These are phyloP conservation scores for Oplegnathus fasciatus DNA, from an alignment of 2,113 vertebrate genomes.

Conservation along the genomic window DNA sequence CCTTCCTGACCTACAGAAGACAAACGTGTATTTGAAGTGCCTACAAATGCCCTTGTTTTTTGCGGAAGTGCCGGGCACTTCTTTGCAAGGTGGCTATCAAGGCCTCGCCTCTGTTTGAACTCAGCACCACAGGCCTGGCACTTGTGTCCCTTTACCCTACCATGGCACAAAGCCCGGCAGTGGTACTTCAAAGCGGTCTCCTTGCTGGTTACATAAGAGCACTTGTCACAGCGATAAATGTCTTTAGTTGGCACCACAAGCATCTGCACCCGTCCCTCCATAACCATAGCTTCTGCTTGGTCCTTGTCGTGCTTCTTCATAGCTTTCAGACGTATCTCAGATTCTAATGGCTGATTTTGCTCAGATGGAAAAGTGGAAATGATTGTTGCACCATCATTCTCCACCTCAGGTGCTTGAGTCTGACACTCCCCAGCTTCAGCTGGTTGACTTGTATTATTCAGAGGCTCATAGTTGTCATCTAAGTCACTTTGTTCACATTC, in stretches of 20 bases:
- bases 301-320: constrained; percentile 92
- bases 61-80: constrained; percentile 86
- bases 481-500: constrained; percentile 54
- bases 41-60: constrained; percentile 75
- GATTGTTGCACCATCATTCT: neutral
- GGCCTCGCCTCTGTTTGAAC: constrained; percentile 92
- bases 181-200: constrained; percentile 87
- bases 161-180: constrained; percentile 84
- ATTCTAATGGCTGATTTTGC: constrained; percentile 22
- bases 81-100: constrained; percentile 89
- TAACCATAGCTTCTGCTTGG: constrained; percentile 90
- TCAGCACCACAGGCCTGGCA: constrained; percentile 88
- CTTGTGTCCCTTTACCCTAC: constrained; percentile 78
- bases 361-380: constrained; percentile 14
- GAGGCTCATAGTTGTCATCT: constrained; percentile 32
- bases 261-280: constrained; percentile 95
- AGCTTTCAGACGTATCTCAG: constrained; percentile 84
- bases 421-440: neutral
- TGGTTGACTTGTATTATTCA: neutral
- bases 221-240: constrained; percentile 87
- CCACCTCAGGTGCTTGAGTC: neutral
- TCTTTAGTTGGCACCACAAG: constrained; percentile 88
- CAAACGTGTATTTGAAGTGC: neutral
- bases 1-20: neutral
- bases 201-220: constrained; percentile 88